These are phyloP conservation scores for Ethmia dodecea DNA, from an alignment of 2,888 invertebrate species.

Conservation along the genomic window DNA sequence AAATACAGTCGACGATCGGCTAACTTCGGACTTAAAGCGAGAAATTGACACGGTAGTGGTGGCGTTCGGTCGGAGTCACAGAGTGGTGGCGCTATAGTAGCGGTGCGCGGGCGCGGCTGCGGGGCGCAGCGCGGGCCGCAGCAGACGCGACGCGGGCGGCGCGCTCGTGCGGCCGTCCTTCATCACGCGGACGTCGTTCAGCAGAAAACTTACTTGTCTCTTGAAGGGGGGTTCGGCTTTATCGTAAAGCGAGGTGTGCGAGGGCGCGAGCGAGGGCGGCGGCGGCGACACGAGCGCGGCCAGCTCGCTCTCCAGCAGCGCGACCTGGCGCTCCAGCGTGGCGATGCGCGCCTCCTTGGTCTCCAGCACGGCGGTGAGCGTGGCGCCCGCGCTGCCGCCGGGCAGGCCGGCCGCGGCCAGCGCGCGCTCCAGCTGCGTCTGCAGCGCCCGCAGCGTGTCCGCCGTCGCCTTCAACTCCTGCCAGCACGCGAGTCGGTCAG, in stretches of 20 bases:
- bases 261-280: conserved; percentile 72
- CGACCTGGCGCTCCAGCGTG: conserved; percentile 91
- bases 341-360: conserved; percentile 92
- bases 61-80: conserved; percentile 37
- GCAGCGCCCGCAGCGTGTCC: conserved; percentile 89
- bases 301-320: conserved; percentile 87
- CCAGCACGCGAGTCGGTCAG: conserved; percentile 58
- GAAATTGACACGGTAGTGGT: conserved; percentile 64
- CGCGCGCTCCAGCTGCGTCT: conserved; percentile 87
- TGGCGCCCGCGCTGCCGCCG: conserved; percentile 77
- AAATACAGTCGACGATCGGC: conserved; percentile 64
- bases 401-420: conserved; percentile 80
- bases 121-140: conserved; percentile 33
- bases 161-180: conserved; percentile 80
- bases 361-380: conserved; percentile 87
- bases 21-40: conserved; percentile 71
- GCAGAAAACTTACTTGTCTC: conserved; percentile 91
- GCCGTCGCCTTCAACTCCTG: conserved; percentile 91
- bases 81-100: conserved; percentile 62
- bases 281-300: conserved; percentile 68
- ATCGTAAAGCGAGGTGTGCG: conserved; percentile 79
- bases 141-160: conserved; percentile 40
- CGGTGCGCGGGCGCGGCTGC: conserved; percentile 30
- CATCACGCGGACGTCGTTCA: conserved; percentile 87
- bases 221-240: conserved; percentile 82